phyloP scores from a whole-genome alignment of 2,113 vertebrate species.

The Muntiacus reevesi region DNA sequence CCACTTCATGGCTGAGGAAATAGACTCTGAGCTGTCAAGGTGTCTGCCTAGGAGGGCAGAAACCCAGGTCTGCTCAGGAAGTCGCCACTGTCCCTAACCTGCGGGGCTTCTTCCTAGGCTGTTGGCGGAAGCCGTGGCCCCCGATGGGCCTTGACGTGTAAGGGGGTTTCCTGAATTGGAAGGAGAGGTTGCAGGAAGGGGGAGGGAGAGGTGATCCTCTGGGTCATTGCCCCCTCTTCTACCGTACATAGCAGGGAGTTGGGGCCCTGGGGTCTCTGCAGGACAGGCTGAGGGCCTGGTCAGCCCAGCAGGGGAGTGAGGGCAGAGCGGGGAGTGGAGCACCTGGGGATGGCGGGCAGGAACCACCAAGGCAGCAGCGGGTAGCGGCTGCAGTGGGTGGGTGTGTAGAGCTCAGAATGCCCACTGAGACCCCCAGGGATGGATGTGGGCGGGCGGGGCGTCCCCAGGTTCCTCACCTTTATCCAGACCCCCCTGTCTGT shows the following conservation, averaged over 20 bases:
- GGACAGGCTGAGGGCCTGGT: not conserved
- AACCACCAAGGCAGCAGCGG: accelerated
- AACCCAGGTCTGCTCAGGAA: not conserved
- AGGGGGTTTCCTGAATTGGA: not conserved
- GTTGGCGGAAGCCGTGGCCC: not conserved
- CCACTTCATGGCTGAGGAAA: not conserved
- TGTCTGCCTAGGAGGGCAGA: not conserved
- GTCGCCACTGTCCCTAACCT: not conserved
- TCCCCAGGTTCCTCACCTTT: not conserved
- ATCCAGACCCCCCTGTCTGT: not conserved
- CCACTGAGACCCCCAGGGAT: not conserved
- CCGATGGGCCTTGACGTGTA: accelerated
- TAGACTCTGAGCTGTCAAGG: not conserved
- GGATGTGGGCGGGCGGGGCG: not conserved
- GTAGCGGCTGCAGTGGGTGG: not conserved
- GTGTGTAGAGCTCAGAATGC: not conserved
- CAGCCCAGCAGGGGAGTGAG: not conserved
- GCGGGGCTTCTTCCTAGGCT: not conserved
- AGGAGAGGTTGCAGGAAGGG: not conserved
- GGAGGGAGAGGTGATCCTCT: not conserved
- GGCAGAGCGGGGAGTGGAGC: not conserved
- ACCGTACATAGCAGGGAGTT: accelerated
- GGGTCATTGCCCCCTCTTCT: not conserved
- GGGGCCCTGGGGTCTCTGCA: not conserved
- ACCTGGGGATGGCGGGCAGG: not conserved